Evolutionary conservation across 2,797 vertebrate genomes (phyloP).

Genomic region (Melanogrammus aeglefinus): DNA sequence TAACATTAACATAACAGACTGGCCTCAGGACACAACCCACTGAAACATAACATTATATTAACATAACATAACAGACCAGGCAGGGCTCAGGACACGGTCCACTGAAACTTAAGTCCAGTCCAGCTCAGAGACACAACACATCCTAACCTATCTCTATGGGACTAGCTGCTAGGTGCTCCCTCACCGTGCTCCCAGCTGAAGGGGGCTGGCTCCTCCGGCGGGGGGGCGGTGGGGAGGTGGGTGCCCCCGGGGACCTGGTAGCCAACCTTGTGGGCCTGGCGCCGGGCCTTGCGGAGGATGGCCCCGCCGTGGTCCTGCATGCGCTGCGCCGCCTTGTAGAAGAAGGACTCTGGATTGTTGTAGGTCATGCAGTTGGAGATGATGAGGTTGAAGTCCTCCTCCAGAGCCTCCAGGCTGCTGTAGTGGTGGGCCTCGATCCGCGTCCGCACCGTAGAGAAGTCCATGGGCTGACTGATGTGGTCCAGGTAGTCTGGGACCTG

Average conservation of each 20-base stretch:
- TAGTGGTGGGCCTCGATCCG: conserved; percentile 86
- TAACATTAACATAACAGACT: too few species aligned
- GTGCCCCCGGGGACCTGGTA: conserved; percentile 87
- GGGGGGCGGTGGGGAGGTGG: conserved; percentile 80
- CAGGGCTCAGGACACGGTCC: too few species aligned
- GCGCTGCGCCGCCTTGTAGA: conserved; percentile 87
- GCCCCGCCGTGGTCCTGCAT: conserved; percentile 91
- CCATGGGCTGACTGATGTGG: conserved; percentile 92
- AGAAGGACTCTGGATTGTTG: conserved; percentile 95
- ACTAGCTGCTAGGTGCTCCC: conserved; percentile 23
- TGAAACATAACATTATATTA: background rate
- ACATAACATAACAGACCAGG: too few species aligned
- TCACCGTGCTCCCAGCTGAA: conserved; percentile 96
- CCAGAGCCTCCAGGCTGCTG: conserved; percentile 85
- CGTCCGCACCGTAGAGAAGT: conserved; percentile 93
- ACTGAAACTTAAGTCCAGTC: too few species aligned
- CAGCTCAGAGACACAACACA: too few species aligned
- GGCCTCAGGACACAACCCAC: too few species aligned
- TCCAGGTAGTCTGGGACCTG: conserved; percentile 97
- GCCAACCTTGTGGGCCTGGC: conserved; percentile 84
- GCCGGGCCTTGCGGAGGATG: conserved; percentile 85
- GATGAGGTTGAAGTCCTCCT: conserved; percentile 92
- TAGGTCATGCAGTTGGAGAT: conserved; percentile 96
- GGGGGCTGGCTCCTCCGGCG: conserved; percentile 71
- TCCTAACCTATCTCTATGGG: too few species aligned